Evolutionary conservation across 2,797 vertebrate species (phyloP), one percentile per base, ranked within the genome.

Genomic region (Hippoglossus hippoglossus): DNA sequence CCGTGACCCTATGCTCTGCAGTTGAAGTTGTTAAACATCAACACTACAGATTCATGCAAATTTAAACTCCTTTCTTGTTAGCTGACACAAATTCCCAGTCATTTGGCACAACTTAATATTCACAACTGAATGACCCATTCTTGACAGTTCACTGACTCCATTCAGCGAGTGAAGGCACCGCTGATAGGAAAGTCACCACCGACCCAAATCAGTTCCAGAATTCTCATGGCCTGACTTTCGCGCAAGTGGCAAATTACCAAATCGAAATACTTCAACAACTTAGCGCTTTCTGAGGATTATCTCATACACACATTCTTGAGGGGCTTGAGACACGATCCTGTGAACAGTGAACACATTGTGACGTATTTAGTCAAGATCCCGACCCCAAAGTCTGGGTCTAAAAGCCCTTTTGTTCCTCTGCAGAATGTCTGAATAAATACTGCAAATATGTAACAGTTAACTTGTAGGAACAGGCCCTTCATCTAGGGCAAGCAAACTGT

Each of bases 111-210:
- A 87, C 89, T 89, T 90, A 84, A 93, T 89, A 91, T 92, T 92
- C 89, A 89, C 88, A 82, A 90, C 52, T 81, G 82, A 92, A 83
- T 83, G 93, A 93, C 91, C 92, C 80, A 89, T 93, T 93, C 69
- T 82, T 89, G 72, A 92, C 88, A 77, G 93, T 90, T 92, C 91
- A 92, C 89, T 76, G 92, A 88, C 84, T 93, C 89, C 87, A 93
- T 93, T 93, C 84, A 91, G 71, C 67, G 65, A 0, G 10, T 1
- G 51, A 87, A 84, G 71, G 73, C 76, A 82, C 83, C 83, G 87
- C 83, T 81, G 71, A 90, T 79, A 86, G 71, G 21, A 65, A 86
- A 90, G 88, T 90, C 83, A 89, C 75, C 64, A 57, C 67, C 50
- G 34, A 82, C 72, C 44, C 83, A 77, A 83, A 83, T 58, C 31